Conservation (phyloP, 2,888 invertebrate species). For the Blastobasis adustella region DNA sequence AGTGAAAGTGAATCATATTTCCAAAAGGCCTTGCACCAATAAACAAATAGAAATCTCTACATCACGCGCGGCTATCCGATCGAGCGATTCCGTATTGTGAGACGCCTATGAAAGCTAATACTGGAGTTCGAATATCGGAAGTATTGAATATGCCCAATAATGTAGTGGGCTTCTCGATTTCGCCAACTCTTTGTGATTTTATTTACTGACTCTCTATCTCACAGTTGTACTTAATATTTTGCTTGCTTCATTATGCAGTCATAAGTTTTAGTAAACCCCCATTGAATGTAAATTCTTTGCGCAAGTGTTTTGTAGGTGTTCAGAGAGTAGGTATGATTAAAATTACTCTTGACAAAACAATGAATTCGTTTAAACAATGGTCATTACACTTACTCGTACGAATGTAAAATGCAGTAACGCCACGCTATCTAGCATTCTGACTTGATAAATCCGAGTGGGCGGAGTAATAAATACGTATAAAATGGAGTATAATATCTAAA, state of each 20-base stretch:
- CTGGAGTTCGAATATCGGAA: conserved; percentile 45
- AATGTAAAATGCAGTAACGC: too few relatives aligned
- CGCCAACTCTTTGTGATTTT: conserved; percentile 16
- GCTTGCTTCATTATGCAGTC: conserved; percentile 5
- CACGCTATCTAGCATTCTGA: too few relatives aligned
- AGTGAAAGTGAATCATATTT: conserved; percentile 52
- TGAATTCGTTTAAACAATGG: too few relatives aligned
- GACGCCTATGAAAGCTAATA: conserved; percentile 50
- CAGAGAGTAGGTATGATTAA: too few relatives aligned
- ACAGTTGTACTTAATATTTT: too few relatives aligned
- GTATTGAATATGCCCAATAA: conserved; percentile 8
- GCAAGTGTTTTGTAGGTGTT: conserved; percentile 19
- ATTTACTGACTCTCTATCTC: too few relatives aligned
- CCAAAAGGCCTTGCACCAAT: conserved; percentile 37
- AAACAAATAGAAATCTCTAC: conserved; percentile 56
- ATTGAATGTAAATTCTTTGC: conserved; percentile 24
- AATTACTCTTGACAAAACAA: too few relatives aligned
- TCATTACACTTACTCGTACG: too few relatives aligned
- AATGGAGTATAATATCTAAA: neutral
- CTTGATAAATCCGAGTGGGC: conserved; percentile 10
- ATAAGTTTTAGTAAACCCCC: conserved; percentile 22
- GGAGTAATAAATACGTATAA: conserved; percentile 7
- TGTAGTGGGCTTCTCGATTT: conserved; percentile 13
- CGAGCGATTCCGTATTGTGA: conserved; percentile 39
- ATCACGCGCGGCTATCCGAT: conserved; percentile 13